phyloP scores from a whole-genome alignment of 2,888 invertebrate species.

The Leptinotarsa juncta region DNA sequence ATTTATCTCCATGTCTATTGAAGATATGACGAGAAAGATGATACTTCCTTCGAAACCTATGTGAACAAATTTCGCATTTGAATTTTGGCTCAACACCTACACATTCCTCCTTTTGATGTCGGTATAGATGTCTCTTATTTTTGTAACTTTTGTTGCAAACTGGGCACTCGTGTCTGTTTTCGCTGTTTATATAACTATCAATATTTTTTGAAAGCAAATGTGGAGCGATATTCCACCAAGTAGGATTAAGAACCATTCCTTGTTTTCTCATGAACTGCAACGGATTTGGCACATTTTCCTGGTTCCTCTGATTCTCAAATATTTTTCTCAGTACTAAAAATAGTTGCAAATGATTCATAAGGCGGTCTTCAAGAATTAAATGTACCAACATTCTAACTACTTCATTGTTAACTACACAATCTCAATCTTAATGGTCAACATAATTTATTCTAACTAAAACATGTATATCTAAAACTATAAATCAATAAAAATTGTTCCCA shows the following conservation, averaged over 20 bases:
- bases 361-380: not conserved
- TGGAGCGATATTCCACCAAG: conserved; percentile 12
- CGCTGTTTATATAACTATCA: conserved; percentile 39
- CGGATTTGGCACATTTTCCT: conserved; percentile 44
- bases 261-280: conserved; percentile 43
- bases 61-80: conserved; percentile 69
- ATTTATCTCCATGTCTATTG: conserved; percentile 45
- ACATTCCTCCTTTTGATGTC: conserved; percentile 72
- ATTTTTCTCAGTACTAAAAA: conserved; percentile 24
- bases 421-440: too few species aligned
- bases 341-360: not conserved
- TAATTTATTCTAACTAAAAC: too few species aligned
- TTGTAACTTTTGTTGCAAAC: conserved; percentile 71
- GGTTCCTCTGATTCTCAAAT: conserved; percentile 30
- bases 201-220: conserved; percentile 34
- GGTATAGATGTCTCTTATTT: conserved; percentile 71
- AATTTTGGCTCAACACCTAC: conserved; percentile 70
- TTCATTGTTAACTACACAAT: too few species aligned
- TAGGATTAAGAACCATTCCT: conserved; percentile 41
- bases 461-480: too few species aligned
- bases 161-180: conserved; percentile 61
- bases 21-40: conserved; percentile 55
- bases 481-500: too few species aligned
- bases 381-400: too few species aligned
- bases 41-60: conserved; percentile 65